Conservation (phyloP, 2,113 vertebrate genomes). For the Gobius niger region DNA sequence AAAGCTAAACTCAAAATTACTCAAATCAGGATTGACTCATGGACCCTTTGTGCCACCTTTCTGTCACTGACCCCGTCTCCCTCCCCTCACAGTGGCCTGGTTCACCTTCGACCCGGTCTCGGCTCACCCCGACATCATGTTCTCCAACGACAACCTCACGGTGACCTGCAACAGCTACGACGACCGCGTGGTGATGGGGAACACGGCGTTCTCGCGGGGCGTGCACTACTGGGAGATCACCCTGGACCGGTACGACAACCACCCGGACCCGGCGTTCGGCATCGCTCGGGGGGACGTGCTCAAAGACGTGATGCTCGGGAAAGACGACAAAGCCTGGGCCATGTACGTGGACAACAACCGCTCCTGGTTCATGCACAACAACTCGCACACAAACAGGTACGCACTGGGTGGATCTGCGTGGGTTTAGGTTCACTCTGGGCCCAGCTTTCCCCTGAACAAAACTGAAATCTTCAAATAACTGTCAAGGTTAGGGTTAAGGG, state of each 20-base stretch:
- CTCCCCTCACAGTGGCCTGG: conserved; percentile 85
- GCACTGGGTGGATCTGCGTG: background rate
- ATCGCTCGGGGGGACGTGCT: conserved; percentile 88
- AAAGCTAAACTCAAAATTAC: no score
- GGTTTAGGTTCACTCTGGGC: no score
- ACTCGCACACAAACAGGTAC: conserved; percentile 98
- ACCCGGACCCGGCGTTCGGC: conserved; percentile 95
- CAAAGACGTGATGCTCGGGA: conserved; percentile 98
- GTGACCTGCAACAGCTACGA: conserved; percentile 98
- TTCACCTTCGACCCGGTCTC: conserved; percentile 92
- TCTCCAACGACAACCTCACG: conserved; percentile 98
- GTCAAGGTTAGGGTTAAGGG: no score
- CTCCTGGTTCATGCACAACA: conserved; percentile 99
- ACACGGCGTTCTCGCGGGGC: conserved; percentile 91
- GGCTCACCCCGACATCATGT: conserved; percentile 94
- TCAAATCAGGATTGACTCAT: no score
- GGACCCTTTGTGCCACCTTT: background rate
- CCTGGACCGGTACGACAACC: conserved; percentile 96
- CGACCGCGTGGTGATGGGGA: conserved; percentile 93
- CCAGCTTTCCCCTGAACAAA: no score
- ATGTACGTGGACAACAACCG: conserved; percentile 99
- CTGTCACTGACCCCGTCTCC: background rate
- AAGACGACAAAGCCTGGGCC: conserved; percentile 98
- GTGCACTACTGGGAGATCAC: conserved; percentile 98
- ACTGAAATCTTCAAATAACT: no score